Base-by-base conservation (phyloP, 2,888 invertebrate genomes). In the Mimumesa dahlbomi region DNA sequence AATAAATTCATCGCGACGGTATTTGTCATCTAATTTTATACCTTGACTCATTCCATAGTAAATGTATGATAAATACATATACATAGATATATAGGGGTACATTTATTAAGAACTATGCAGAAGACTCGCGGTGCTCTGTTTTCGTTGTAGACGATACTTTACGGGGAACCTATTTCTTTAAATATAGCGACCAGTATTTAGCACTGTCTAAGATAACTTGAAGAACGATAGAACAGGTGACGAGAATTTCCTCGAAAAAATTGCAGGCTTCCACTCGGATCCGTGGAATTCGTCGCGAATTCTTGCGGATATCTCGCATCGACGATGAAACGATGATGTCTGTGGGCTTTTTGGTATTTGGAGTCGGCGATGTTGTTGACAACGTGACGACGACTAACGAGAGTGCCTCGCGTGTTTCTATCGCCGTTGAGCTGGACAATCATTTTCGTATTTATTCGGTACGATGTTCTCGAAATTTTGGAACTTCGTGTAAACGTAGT, bases 321-420 rank as follows among this genome's bases (percentile, higher is more conserved):
- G 38, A 46, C 29, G 36, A 13, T 13, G 40, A 54, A 62, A 58
- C n/a, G n/a, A n/a, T n/a, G n/a, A n/a, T 42, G 21, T 50, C 45
- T 46, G 22, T 46, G 56, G 42, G 65, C 68, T 50, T 77, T 63
- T 69, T 31, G 58, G 58, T 68, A 78, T 73, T 77, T 74, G 70
- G 63, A 50, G 61, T 21, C 42, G 45, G 52, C 54, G 31, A 65
- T 50, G 66, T 61, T 56, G 74, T 53, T 72, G 65, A 75, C 72
- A 65, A 73, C 36, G 53, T 46, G 53, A 52, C 58, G 69, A 66
- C 66, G 64, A 72, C 48, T 65, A 71, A 71, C 59, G 42, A 57
- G 68, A 72, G 78, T 77, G 42, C 59, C 56, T 9, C 36, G 25
- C 73, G 54, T 11, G 49, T 59, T 66, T 63, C 40, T 57, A 49